Evolutionary conservation across 2,888 invertebrate species (phyloP), one percentile per base, ranked within the genome.

Genomic region (Cerceris rybyensis): DNA sequence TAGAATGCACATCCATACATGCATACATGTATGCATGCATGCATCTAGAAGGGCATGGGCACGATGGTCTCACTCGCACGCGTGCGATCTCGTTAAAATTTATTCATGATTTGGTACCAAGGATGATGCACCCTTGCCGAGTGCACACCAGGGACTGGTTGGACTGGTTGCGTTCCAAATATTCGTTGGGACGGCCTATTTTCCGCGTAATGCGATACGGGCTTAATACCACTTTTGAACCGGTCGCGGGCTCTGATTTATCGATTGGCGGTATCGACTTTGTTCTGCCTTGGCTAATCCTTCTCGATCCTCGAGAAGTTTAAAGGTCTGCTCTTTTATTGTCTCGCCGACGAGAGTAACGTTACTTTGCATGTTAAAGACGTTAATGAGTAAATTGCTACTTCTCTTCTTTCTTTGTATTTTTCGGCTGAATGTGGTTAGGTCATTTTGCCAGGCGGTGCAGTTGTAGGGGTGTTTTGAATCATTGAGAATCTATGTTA

Each of bases 61-160:
- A 42, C 28, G 11, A 28, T 14, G 75, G 64, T 68, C 67, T 59
- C 75, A 58, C 70, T 71, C 81, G 50, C 28, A 50, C 42, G 69
- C 65, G 65, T 76, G 83, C 85, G 86, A 86, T 88, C 88, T 88
- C 83, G 87, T 89, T 88, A 87, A 90, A 89, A 88, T 90, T 88
- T 88, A 90, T 90, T 88, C 89, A 90, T 88, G 88, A 87, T 87
- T 83, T 84, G 86, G 75, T 76, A 79, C 67, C 46, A 74, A 50
- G 67, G 75, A 75, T 71, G 84, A 75, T 71, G 84, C 75, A 79
- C 75, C 76, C 81, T 85, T 70, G 60, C 69, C 65, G 55, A 73
- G 76, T 68, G 60, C 70, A 69, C 75, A 58, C 70, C 59, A 79
- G 59, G 76, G 85, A 87, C 86, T 86, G 85, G 86, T 82, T 77